phyloP scores from a whole-genome alignment of 2,888 invertebrate genomes.

The Stenurella melanura region DNA sequence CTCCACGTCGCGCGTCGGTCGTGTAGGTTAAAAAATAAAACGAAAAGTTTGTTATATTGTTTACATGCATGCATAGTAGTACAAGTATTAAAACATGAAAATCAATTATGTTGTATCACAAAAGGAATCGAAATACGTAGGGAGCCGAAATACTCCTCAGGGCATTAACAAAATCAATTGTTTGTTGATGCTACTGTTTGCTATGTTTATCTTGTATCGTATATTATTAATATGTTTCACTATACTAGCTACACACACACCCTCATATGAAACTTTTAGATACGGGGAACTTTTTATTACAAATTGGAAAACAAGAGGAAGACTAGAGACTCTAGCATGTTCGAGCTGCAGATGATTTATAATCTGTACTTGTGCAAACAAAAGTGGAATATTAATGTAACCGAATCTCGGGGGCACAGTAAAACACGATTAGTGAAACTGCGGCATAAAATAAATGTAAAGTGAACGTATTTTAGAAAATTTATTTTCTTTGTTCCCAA shows the following conservation, averaged over 20 bases:
- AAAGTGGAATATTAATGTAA: constrained; percentile 26
- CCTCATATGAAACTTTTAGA: neutral
- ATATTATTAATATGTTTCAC: constrained; percentile 1
- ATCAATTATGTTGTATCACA: neutral
- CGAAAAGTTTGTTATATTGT: too few species aligned
- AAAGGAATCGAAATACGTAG: neutral
- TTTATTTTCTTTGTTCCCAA: constrained; percentile 42
- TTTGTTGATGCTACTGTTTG: neutral
- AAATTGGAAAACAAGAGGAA: constrained; percentile 17
- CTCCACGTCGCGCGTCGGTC: too few species aligned
- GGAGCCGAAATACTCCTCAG: neutral
- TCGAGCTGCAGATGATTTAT: constrained; percentile 27
- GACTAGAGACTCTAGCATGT: constrained; percentile 22
- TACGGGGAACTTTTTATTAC: constrained; percentile 1
- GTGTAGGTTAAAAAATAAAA: too few species aligned
- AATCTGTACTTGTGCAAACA: constrained; percentile 35
- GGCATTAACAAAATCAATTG: neutral
- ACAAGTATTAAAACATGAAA: neutral
- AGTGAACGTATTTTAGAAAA: constrained; percentile 39
- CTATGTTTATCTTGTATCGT: neutral
- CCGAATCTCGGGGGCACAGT: constrained; percentile 36
- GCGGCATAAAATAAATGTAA: constrained; percentile 43
- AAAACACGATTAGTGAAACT: constrained; percentile 45
- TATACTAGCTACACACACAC: neutral
- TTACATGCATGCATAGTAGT: too few species aligned